Evolutionary conservation across 2,797 vertebrate genomes (phyloP).

Genomic region (Botia kubotai): DNA sequence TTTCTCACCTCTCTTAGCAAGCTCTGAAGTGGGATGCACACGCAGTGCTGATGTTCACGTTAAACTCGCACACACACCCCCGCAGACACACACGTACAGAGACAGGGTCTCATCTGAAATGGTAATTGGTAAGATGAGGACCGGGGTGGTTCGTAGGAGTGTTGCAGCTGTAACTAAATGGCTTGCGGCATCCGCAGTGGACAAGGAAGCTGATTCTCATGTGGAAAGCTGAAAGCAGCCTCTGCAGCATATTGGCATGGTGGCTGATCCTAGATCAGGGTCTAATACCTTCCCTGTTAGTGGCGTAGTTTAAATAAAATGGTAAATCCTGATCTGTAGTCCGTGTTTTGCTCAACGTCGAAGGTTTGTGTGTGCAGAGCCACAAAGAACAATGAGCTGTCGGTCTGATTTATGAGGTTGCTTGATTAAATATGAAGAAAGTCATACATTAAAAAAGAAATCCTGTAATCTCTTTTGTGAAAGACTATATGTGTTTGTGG

Average conservation of each 20-base stretch:
- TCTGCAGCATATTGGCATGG: background rate
- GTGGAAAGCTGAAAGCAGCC: constrained; percentile 12
- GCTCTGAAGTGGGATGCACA: constrained; percentile 51
- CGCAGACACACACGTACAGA: constrained; percentile 24
- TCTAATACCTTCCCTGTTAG: background rate
- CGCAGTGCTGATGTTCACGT: constrained; percentile 51
- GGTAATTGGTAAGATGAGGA: constrained; percentile 42
- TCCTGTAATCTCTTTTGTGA: background rate
- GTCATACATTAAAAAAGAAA: background rate
- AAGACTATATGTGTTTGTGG: background rate
- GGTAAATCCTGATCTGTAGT: background rate
- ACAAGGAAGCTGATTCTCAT: constrained; percentile 12
- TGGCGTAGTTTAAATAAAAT: background rate
- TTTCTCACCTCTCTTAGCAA: constrained; percentile 39
- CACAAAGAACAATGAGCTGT: background rate
- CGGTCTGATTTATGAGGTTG: background rate
- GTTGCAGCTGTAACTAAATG: constrained; percentile 29
- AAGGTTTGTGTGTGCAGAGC: background rate
- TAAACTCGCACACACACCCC: constrained; percentile 45
- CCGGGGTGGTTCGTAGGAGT: constrained; percentile 32
- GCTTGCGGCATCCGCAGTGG: constrained; percentile 36
- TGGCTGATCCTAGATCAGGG: background rate
- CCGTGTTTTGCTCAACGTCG: background rate
- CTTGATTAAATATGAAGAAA: background rate
- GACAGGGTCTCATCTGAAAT: constrained; percentile 55